A percentile compares a stretch with the other conserved stretches of the same genome.
Evolutionary conservation across 2,888 invertebrate genomes (phyloP).

Genomic region (Rhabditoides inermis): DNA sequence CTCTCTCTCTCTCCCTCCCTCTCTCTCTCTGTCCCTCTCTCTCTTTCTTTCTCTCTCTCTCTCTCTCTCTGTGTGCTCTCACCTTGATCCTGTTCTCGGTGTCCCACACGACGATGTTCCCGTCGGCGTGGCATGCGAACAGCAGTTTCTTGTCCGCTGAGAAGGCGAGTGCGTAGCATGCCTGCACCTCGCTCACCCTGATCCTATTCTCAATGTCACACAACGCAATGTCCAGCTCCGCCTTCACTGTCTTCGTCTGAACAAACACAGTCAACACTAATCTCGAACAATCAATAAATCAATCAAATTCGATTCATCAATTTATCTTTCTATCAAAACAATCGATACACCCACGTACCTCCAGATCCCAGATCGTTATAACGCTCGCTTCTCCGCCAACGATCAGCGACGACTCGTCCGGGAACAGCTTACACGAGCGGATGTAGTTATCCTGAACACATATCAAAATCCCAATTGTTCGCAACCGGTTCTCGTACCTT

Average conservation of each 20-base stretch:
- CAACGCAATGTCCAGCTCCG: slow-evolving; percentile 83
- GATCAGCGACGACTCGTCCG: slow-evolving; percentile 83
- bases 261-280: no score
- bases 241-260: slow-evolving; percentile 63
- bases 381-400: slow-evolving; percentile 94
- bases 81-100: no score
- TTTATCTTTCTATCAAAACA: no score
- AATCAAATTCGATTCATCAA: no score
- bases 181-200: slow-evolving; percentile 80
- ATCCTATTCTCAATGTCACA: no score
- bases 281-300: no score
- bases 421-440: slow-evolving; percentile 79
- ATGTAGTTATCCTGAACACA: slow-evolving; percentile 74
- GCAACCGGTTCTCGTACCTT: no score
- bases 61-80: no score
- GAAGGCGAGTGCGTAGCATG: slow-evolving; percentile 92
- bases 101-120: slow-evolving; percentile 57
- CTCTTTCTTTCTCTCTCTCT: no score
- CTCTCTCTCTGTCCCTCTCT: no score
- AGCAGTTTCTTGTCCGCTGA: slow-evolving; percentile 91
- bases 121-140: slow-evolving; percentile 94
- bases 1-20: no score
- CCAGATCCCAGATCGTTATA: slow-evolving; percentile 89
- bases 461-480: slow-evolving; percentile 8
- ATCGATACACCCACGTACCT: no score